Evolutionary conservation across 2,113 vertebrate genomes (phyloP).

Genomic region (Motacilla alba): DNA sequence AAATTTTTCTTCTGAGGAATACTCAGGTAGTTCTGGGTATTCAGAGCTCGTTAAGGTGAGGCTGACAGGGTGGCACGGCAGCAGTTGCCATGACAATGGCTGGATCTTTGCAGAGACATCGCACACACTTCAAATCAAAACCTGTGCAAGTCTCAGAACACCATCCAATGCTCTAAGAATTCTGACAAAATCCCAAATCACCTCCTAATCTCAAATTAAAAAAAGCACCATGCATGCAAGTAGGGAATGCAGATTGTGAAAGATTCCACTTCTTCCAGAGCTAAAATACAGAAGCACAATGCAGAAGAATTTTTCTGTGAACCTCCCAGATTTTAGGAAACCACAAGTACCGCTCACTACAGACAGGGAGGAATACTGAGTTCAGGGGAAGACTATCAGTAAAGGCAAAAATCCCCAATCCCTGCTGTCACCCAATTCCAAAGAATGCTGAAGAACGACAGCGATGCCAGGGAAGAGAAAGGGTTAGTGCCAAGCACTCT

Average conservation of each 20-base stretch:
- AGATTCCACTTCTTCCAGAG: background rate
- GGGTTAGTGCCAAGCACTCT: background rate
- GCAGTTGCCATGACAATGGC: conserved; percentile 15
- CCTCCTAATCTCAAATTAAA: background rate
- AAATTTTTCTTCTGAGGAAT: background rate
- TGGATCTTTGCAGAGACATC: background rate
- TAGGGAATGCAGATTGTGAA: background rate
- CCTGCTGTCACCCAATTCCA: background rate
- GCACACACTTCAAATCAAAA: background rate
- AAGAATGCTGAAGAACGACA: background rate
- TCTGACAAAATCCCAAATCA: background rate
- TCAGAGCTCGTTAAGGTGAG: background rate
- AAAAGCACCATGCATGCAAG: background rate
- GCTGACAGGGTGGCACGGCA: background rate
- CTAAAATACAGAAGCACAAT: background rate
- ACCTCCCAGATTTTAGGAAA: background rate
- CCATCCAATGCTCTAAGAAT: background rate
- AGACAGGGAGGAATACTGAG: background rate
- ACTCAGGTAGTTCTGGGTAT: background rate
- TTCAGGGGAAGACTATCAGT: background rate
- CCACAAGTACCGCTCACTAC: background rate
- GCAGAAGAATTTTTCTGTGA: background rate
- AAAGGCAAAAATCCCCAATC: background rate
- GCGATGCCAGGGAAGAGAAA: background rate
- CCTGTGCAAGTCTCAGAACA: background rate